A percentile compares a stretch with the other conserved stretches of the same genome.
Evolutionary conservation across 2,888 invertebrate species (phyloP).

Genomic region (Podotricha telesiphe): DNA sequence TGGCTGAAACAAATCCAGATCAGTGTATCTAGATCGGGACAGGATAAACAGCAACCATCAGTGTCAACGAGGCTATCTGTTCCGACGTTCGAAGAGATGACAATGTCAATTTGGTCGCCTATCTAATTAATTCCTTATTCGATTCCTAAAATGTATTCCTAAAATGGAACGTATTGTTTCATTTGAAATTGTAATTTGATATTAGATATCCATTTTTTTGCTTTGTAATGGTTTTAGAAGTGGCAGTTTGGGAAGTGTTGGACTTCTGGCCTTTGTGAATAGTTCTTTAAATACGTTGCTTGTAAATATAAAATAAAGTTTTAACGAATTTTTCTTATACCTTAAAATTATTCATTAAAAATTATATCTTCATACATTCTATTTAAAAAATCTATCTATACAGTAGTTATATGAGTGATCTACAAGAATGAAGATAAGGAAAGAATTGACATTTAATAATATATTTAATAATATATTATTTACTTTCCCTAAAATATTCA

Average conservation of each 20-base stretch:
- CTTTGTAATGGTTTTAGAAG: background rate
- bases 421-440: too few relatives aligned
- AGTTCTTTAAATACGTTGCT: too few relatives aligned
- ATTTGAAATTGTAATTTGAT: constrained; percentile 11
- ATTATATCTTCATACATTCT: too few relatives aligned
- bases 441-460: too few relatives aligned
- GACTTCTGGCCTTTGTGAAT: background rate
- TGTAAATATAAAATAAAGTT: too few relatives aligned
- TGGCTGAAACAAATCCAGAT: constrained; percentile 34
- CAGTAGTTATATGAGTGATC: too few relatives aligned
- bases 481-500: too few relatives aligned
- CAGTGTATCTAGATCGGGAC: constrained; percentile 32
- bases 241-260: background rate
- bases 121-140: constrained; percentile 29
- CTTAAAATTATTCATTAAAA: too few relatives aligned
- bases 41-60: constrained; percentile 25
- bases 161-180: constrained; percentile 23
- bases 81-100: constrained; percentile 31
- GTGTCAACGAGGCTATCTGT: constrained; percentile 25
- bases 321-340: too few relatives aligned
- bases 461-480: too few relatives aligned
- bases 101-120: constrained; percentile 35
- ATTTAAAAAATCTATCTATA: too few relatives aligned
- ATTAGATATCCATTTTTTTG: constrained; percentile 6
- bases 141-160: constrained; percentile 26